Percentiles rank a stretch among this genome's conserved stretches.
Evolutionary conservation across 2,113 vertebrate genomes (phyloP).

Genomic region (Grammomys dolichurus): DNA sequence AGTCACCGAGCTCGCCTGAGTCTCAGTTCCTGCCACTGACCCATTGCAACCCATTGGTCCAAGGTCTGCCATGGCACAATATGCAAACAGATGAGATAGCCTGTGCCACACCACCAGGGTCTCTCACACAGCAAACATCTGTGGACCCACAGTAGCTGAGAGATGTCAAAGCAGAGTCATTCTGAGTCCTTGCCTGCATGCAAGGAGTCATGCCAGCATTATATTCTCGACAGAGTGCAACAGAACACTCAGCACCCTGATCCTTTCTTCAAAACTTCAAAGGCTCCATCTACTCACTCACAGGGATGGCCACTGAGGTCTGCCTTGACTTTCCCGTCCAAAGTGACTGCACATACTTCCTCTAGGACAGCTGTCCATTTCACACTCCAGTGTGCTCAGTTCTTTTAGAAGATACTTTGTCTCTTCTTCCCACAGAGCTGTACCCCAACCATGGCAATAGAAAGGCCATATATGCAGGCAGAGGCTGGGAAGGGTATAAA

Average conservation of each 20-base stretch:
- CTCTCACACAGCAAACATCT: not conserved
- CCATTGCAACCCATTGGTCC: not conserved
- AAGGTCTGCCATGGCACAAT: not conserved
- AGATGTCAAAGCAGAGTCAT: not conserved
- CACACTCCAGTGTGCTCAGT: accelerated
- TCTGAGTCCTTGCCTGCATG: not conserved
- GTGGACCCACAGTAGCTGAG: not conserved
- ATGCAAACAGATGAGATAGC: not conserved
- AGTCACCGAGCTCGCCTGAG: not conserved
- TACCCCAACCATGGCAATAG: not conserved
- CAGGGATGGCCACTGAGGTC: accelerated
- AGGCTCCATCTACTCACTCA: not conserved
- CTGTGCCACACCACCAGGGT: not conserved
- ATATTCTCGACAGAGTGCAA: not conserved
- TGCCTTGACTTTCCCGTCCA: not conserved
- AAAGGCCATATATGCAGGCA: not conserved
- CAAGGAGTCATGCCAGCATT: accelerated
- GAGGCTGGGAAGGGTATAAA: not conserved
- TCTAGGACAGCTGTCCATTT: not conserved
- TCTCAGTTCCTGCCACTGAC: not conserved
- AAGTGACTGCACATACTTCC: accelerated
- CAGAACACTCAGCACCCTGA: not conserved
- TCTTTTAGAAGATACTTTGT: not conserved
- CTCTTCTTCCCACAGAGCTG: not conserved
- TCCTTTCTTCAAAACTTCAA: not conserved